These are phyloP conservation scores for Hypolimnas misippus DNA, from an alignment of 2,888 invertebrate genomes.

Conservation along the genomic window DNA sequence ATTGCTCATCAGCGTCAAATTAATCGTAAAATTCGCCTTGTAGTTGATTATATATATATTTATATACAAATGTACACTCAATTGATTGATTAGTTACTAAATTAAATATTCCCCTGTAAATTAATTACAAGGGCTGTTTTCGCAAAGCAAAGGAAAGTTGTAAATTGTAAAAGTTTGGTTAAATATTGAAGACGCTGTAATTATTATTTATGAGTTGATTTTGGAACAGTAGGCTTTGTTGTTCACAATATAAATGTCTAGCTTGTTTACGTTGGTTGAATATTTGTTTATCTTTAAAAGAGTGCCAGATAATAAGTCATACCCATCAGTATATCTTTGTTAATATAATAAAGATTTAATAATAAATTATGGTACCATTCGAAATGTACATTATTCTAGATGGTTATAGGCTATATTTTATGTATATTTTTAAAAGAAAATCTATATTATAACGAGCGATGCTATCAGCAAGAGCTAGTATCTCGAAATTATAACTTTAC, in stretches of 20 bases:
- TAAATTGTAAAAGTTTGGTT: conserved; percentile 32
- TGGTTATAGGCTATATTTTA: too few relatives aligned
- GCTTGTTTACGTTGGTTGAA: not conserved
- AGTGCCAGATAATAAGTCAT: not conserved
- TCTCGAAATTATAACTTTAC: too few relatives aligned
- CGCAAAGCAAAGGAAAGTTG: conserved; percentile 31
- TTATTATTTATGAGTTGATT: conserved; percentile 25
- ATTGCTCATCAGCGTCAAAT: too few relatives aligned
- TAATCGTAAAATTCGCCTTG: too few relatives aligned
- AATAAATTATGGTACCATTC: too few relatives aligned
- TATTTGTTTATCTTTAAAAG: not conserved
- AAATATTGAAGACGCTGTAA: conserved; percentile 22
- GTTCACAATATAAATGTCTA: not conserved
- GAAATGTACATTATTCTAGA: too few relatives aligned
- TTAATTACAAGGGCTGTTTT: conserved; percentile 30
- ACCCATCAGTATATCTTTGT: too few relatives aligned
- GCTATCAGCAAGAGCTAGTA: too few relatives aligned
- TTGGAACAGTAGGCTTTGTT: not conserved
- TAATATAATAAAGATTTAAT: too few relatives aligned
- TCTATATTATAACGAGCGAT: too few relatives aligned
- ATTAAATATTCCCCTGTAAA: conserved; percentile 35
- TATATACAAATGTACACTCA: not conserved
- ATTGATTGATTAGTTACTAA: conserved; percentile 31
- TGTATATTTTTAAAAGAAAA: too few relatives aligned
- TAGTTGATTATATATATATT: not conserved